phyloP scores from a whole-genome alignment of 2,113 vertebrate species.

The Athene noctua region DNA sequence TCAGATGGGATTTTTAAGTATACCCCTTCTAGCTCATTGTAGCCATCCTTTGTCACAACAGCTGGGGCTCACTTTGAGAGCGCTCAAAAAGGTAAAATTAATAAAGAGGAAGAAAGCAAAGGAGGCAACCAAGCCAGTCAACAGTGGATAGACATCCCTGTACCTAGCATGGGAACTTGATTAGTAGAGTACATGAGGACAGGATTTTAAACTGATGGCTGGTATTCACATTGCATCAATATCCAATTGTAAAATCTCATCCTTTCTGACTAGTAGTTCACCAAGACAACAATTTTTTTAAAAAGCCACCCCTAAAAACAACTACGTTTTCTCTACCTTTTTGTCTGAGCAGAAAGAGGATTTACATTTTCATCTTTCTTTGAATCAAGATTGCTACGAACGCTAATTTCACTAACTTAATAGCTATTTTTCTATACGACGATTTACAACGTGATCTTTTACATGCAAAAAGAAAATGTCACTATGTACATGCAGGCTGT shows the following conservation, averaged over 20 bases:
- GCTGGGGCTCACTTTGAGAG: constrained; percentile 23
- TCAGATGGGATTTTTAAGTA: constrained; percentile 51
- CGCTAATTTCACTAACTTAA: not conserved
- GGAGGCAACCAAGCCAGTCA: constrained; percentile 34
- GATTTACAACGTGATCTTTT: constrained; percentile 27
- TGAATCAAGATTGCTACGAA: too few relatives aligned
- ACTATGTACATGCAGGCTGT: constrained; percentile 34
- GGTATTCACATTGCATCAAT: not conserved
- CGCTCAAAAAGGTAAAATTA: constrained; percentile 56
- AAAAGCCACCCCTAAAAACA: not conserved
- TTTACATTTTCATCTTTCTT: not conserved
- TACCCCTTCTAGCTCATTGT: constrained; percentile 29
- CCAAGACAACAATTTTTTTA: not conserved
- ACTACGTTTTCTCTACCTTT: not conserved
- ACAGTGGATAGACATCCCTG: not conserved
- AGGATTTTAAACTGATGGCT: not conserved
- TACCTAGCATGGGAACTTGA: constrained; percentile 4
- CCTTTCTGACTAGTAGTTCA: not conserved
- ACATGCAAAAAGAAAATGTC: constrained; percentile 20
- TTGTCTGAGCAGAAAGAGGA: not conserved
- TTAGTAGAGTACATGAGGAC: not conserved
- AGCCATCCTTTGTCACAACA: constrained; percentile 56
- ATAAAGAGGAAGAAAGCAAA: constrained; percentile 24
- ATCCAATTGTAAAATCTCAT: not conserved
- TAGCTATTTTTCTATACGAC: not conserved